Conservation (phyloP, 2,797 vertebrate genomes). For the Threskiornis aethiopicus region DNA sequence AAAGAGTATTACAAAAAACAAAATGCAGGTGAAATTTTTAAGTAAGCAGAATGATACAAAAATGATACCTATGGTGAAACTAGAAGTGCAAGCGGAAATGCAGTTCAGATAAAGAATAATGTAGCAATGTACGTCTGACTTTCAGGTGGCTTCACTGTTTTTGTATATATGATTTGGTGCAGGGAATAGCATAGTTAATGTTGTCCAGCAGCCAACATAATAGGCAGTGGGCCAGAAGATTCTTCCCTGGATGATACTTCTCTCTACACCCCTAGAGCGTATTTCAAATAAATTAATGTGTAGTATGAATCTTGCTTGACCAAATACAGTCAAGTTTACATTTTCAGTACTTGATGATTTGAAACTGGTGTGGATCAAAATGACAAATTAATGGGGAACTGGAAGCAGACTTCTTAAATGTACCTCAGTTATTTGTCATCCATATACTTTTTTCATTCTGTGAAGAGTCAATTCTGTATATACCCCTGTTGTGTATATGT, state of each 20-base stretch:
- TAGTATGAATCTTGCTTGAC: background rate
- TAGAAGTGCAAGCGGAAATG: background rate
- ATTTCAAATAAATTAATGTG: background rate
- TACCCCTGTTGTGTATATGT: background rate
- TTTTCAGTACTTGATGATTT: slow-evolving; percentile 11
- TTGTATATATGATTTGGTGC: background rate
- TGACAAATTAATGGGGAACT: background rate
- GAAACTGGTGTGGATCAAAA: slow-evolving; percentile 28
- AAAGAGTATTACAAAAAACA: background rate
- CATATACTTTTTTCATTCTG: background rate
- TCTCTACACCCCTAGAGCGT: background rate
- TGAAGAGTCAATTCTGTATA: background rate
- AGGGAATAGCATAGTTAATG: background rate
- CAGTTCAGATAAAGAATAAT: background rate
- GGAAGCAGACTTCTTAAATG: background rate
- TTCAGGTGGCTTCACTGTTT: background rate
- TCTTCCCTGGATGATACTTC: slow-evolving; percentile 6
- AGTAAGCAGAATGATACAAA: background rate
- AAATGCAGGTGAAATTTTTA: background rate
- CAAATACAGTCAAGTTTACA: slow-evolving; percentile 43
- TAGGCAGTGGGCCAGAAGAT: background rate
- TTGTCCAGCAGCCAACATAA: background rate
- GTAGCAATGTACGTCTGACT: background rate
- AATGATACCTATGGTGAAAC: background rate
- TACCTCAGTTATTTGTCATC: background rate